These are phyloP conservation scores for Coregonus ussuriensis DNA, from an alignment of 2,797 vertebrate species.

Conservation along the genomic window DNA sequence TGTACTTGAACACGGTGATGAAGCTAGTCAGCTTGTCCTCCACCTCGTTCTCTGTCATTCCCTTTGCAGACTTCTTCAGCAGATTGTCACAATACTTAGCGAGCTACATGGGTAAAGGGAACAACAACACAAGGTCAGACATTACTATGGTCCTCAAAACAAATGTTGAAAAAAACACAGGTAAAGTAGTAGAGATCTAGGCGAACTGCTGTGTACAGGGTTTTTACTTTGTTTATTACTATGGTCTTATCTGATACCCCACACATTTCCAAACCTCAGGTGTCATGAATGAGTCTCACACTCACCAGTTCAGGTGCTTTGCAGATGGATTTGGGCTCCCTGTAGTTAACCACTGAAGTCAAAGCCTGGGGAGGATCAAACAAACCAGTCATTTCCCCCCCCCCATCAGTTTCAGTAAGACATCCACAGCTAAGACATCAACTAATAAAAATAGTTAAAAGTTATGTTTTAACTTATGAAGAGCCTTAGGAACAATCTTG, in stretches of 20 bases:
- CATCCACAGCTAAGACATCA: background rate
- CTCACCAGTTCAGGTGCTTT: conserved; percentile 98
- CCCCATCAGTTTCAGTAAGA: background rate
- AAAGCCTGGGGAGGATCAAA: conserved; percentile 76
- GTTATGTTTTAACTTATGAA: no score
- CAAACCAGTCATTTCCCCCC: background rate
- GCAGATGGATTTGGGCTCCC: conserved; percentile 97
- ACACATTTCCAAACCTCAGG: background rate
- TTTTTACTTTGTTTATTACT: background rate
- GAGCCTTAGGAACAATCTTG: no score
- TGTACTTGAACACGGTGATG: conserved; percentile 99
- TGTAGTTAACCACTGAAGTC: conserved; percentile 98
- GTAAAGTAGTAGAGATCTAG: no score
- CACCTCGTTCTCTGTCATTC: conserved; percentile 99
- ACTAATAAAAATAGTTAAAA: background rate
- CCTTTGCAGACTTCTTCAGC: conserved; percentile 98
- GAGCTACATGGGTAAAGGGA: conserved; percentile 76
- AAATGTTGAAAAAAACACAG: no score
- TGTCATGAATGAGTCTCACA: background rate
- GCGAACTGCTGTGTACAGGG: no score
- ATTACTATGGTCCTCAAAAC: background rate
- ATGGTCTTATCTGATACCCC: background rate
- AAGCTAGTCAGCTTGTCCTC: conserved; percentile 99
- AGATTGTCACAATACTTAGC: conserved; percentile 99
- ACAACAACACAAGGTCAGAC: background rate